Evolutionary conservation across 2,888 invertebrate species (phyloP).

Genomic region (Ferrisia virgata): DNA sequence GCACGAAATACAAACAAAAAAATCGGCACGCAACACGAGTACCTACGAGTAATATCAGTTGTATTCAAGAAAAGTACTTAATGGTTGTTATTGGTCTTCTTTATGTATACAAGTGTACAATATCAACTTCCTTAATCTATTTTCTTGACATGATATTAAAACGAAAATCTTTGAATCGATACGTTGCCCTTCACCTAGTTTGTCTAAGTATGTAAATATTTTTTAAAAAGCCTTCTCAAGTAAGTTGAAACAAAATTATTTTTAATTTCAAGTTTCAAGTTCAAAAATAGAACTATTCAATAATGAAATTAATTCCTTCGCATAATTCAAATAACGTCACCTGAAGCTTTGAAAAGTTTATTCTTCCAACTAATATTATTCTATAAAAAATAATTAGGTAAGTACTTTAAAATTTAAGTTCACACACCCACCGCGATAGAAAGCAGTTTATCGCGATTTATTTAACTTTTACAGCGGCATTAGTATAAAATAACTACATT

Average conservation of each 20-base stretch:
- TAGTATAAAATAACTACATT: no score
- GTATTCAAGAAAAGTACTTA: background rate
- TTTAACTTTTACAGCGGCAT: no score
- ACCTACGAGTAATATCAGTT: background rate
- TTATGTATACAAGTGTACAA: background rate
- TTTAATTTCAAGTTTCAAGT: background rate
- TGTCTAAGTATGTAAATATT: background rate
- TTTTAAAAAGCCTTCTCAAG: background rate
- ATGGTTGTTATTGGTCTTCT: background rate
- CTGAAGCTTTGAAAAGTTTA: no score
- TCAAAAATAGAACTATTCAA: no score
- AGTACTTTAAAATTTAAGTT: no score
- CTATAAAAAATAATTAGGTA: no score
- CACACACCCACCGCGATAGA: no score
- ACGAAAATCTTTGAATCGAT: background rate
- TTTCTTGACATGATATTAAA: background rate
- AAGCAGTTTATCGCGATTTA: no score
- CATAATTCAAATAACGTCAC: no score
- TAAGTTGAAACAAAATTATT: background rate
- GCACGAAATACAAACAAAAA: background rate
- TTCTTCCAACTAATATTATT: no score
- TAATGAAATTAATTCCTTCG: no score
- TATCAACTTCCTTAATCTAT: constrained; percentile 1
- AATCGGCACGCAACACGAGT: background rate
- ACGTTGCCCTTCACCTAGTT: background rate